A percentile compares a stretch with the other conserved stretches of the same genome.
These are phyloP conservation scores for Falco punctatus DNA, from an alignment of 2,113 vertebrate genomes.

Conservation along the genomic window DNA sequence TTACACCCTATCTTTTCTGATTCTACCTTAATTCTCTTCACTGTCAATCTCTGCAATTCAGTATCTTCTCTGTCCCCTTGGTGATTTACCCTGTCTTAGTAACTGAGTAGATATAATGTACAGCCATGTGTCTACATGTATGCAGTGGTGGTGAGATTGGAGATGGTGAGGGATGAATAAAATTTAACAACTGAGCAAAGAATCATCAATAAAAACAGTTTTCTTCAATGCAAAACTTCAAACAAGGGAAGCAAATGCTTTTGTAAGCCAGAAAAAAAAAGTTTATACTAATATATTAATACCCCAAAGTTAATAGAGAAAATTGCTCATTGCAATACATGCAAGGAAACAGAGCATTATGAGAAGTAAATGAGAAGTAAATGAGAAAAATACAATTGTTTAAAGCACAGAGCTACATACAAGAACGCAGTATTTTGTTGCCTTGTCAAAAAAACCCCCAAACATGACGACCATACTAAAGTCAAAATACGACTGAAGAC, in stretches of 20 bases:
- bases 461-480: neutral
- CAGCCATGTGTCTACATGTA: neutral
- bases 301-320: neutral
- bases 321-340: neutral
- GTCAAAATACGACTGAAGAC: neutral
- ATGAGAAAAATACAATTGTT: neutral
- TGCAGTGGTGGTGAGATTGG: neutral
- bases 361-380: neutral
- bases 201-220: neutral
- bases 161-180: neutral
- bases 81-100: neutral
- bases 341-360: neutral
- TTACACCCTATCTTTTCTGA: neutral
- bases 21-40: neutral
- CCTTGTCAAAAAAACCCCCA: neutral
- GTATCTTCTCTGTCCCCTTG: neutral
- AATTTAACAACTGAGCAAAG: neutral
- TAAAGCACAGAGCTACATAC: neutral
- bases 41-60: neutral
- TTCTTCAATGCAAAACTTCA: neutral
- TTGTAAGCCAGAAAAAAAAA: neutral
- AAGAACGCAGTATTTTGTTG: neutral
- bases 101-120: neutral
- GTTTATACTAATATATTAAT: neutral
- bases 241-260: neutral